Evolutionary conservation across 1,140 invertebrate species (phyloP), one percentile per base, ranked within the genome.

Genomic region (Eubasilissa regina): DNA sequence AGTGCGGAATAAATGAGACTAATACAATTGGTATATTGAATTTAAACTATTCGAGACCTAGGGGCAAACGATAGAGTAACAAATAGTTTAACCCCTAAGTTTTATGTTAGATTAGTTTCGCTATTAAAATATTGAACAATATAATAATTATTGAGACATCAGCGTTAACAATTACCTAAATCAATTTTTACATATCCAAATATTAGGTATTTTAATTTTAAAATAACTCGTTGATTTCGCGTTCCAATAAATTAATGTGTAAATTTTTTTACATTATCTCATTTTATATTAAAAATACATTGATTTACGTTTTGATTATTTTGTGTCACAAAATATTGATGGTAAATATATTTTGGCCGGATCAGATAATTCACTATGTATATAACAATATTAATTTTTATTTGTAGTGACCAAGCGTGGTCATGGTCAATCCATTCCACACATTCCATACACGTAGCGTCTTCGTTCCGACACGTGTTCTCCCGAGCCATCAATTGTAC

Each of bases 251-350:
- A 79, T 68, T 80, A 82, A 82, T 78, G 79, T 45, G 77, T 79
- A 77, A 75, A 79, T 77, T 79, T 79, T 79, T 80, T 82, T 75
- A 58, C 55, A 64, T 77, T 73, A 51, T 80, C 68, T 66, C n/a
- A 51, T 70, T 76, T 75, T 78, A 77, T 79, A 81, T 77, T 77
- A 82, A 79, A 82, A 82, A 82, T 82, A 82, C 75, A 76, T 77
- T 56, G n/a, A 58, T 75, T 51, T 72, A 80, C 74, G 62, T 70
- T 80, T 76, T 58, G 64, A 77, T 81, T 78, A 48, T 35, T 75
- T 68, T 47, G 44, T 78, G 81, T 82, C 76, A 73, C 81, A 82
- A 79, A 81, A 79, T 77, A 79, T 81, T 72, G 77, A 79, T 81
- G 77, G 80, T 75, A 70, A 77, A 81, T 58, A 66, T 75, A 77